These are phyloP conservation scores for Lepus oiostolus DNA, from an alignment of 2,797 vertebrate genomes.

Conservation along the genomic window DNA sequence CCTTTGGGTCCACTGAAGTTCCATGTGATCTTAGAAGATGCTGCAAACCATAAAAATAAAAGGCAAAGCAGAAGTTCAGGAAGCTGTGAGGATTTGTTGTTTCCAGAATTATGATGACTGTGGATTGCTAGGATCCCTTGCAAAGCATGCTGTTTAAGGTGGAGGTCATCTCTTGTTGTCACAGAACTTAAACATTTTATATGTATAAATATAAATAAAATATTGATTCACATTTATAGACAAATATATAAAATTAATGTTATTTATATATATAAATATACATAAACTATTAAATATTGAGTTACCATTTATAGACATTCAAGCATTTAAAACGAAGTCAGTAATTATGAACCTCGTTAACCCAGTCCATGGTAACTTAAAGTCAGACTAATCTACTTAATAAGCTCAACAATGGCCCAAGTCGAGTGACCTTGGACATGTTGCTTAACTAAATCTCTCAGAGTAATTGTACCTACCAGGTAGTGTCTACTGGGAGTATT, in stretches of 20 bases:
- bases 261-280: neutral
- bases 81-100: neutral
- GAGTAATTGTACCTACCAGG: neutral
- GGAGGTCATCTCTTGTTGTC: neutral
- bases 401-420: conserved; percentile 23
- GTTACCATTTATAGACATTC: neutral
- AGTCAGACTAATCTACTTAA: conserved; percentile 15
- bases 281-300: neutral
- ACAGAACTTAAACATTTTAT: neutral
- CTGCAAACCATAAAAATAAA: conserved; percentile 2
- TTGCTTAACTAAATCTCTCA: neutral
- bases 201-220: neutral
- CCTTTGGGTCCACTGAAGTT: neutral
- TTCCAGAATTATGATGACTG: neutral
- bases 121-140: neutral
- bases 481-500: neutral
- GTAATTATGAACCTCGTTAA: neutral
- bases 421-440: neutral
- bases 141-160: neutral
- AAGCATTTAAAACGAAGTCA: conserved; percentile 43
- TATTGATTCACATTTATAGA: neutral
- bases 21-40: neutral
- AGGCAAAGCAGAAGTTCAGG: conserved; percentile 10
- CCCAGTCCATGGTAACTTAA: conserved; percentile 28
- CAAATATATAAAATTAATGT: neutral